Percentiles rank a stretch among this genome's conserved stretches.
Conservation (phyloP, 2,113 vertebrate genomes). For the Uria aalge region DNA sequence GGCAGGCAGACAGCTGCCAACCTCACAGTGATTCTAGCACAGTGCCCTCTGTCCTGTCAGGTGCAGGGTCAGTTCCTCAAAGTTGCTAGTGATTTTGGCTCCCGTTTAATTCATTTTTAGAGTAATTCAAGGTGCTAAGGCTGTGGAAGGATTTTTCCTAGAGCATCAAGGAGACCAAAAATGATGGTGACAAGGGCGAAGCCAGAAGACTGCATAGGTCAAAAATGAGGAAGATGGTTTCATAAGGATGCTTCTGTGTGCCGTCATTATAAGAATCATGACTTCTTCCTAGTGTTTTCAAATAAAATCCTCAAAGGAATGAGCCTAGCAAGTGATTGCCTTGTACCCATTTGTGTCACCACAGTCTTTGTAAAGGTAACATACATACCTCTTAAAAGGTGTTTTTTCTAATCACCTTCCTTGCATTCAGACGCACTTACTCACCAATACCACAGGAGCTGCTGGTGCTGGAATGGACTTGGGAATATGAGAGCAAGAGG, state of each 20-base stretch:
- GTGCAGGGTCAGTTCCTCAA: not conserved
- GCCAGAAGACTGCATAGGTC: not conserved
- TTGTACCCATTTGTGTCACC: not conserved
- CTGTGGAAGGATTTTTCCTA: not conserved
- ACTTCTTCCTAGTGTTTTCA: not conserved
- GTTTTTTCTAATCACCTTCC: not conserved
- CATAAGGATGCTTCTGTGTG: not conserved
- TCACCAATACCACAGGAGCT: not conserved
- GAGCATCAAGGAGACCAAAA: not conserved
- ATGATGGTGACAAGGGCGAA: not conserved
- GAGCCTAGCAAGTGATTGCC: not conserved
- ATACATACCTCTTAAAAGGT: not conserved
- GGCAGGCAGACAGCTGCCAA: not conserved
- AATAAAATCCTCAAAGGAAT: not conserved
- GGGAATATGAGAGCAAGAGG: not conserved
- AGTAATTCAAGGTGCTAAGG: not conserved
- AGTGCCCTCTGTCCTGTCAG: not conserved
- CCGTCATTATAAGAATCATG: rapidly evolving
- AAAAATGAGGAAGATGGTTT: not conserved
- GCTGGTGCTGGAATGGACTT: not conserved
- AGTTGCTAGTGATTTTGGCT: not conserved
- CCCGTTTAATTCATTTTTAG: not conserved
- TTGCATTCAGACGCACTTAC: not conserved
- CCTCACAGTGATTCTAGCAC: not conserved
- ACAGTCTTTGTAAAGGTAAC: not conserved